Evolutionary conservation across 2,113 vertebrate species (phyloP).

Genomic region (Poeciliopsis retropinna): DNA sequence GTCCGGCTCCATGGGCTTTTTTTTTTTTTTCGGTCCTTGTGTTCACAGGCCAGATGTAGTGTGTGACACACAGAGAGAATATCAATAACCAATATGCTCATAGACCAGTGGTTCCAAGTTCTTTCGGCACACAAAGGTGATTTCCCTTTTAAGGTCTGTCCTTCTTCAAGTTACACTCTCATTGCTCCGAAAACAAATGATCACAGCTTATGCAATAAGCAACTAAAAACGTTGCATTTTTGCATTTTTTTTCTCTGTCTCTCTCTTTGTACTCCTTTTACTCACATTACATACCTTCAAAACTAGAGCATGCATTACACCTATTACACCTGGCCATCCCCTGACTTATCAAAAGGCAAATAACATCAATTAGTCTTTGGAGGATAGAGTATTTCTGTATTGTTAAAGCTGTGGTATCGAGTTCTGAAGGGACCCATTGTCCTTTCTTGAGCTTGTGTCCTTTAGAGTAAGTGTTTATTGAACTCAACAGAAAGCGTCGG

Average conservation of each 20-base stretch:
- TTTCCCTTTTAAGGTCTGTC: slow-evolving; percentile 63
- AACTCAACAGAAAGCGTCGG: slow-evolving; percentile 70
- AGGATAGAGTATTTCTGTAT: slow-evolving; percentile 77
- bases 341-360: slow-evolving; percentile 77
- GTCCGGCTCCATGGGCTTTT: slow-evolving; percentile 69
- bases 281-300: slow-evolving; percentile 68
- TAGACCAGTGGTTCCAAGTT: slow-evolving; percentile 58
- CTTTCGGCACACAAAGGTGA: slow-evolving; percentile 45
- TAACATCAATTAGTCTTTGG: slow-evolving; percentile 81
- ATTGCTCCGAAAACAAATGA: slow-evolving; percentile 70
- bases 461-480: slow-evolving; percentile 82
- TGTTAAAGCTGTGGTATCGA: slow-evolving; percentile 77
- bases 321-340: slow-evolving; percentile 66
- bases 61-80: slow-evolving; percentile 67
- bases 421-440: slow-evolving; percentile 77
- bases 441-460: slow-evolving; percentile 70
- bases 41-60: slow-evolving; percentile 66
- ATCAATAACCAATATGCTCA: slow-evolving; percentile 76
- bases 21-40: slow-evolving; percentile 29
- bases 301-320: slow-evolving; percentile 62
- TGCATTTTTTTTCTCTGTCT: slow-evolving; percentile 58
- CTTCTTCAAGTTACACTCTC: slow-evolving; percentile 71
- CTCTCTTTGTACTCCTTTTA: slow-evolving; percentile 58
- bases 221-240: slow-evolving; percentile 64
- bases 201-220: slow-evolving; percentile 61